Conservation (phyloP, 2,797 vertebrate species). For the Furcifer pardalis region DNA sequence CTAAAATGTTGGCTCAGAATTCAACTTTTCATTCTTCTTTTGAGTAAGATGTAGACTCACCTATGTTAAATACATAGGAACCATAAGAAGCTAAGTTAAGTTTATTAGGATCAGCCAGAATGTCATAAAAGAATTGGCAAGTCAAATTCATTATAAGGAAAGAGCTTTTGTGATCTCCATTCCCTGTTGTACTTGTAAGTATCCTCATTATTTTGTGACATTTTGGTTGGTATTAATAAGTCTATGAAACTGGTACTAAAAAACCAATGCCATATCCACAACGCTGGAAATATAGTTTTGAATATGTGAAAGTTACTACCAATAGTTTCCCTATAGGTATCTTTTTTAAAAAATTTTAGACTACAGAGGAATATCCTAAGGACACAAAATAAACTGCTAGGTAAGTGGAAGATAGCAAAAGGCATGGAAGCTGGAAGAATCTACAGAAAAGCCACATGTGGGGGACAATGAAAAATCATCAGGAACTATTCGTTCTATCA, state of each 20-base stretch:
- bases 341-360: background rate
- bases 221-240: background rate
- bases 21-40: background rate
- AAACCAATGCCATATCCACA: background rate
- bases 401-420: too few relatives aligned
- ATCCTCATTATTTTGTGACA: background rate
- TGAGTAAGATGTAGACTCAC: background rate
- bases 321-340: background rate
- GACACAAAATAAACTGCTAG: too few relatives aligned
- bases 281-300: background rate
- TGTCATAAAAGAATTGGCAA: background rate
- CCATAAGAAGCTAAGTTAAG: background rate
- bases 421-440: background rate
- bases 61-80: accelerated
- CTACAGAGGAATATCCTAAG: too few relatives aligned
- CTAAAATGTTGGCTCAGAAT: background rate
- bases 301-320: background rate
- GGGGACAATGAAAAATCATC: background rate
- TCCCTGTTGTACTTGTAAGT: too few relatives aligned
- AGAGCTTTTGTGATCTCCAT: too few relatives aligned
- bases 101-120: background rate
- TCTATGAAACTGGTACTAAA: background rate
- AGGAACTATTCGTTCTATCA: background rate
- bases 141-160: background rate
- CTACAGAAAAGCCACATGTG: background rate